Evolutionary conservation across 2,113 vertebrate species (phyloP), one percentile per base, ranked within the genome.

Genomic region (Gobius niger): DNA sequence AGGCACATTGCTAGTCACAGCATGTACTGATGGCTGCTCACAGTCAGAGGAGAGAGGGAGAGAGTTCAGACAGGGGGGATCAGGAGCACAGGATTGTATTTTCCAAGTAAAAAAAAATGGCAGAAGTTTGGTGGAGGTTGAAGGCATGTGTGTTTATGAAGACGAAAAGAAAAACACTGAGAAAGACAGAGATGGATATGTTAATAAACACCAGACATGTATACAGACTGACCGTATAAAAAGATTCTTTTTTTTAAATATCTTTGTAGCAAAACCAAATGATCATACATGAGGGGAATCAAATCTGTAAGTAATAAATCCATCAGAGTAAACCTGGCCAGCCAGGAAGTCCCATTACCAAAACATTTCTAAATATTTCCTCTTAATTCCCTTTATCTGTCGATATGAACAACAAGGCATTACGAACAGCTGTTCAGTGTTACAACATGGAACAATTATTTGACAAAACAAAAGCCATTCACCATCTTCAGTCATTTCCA

Each of bases 281-380:
- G 40, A 56, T 14, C 16, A 81, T 70, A 49, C 61, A 64, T 68
- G n/a, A 65, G 50, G 52, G 24, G n/a, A 53, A 6, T 49, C 41
- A 63, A 46, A 68, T 8, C 59, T 54, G 62, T 85, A 44, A 80
- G 7, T 68, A 64, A 61, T 71, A 59, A 67, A 66, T 82, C 60
- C 51, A 50, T 79, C 50, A 77, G 62, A 11, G 68, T 76, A 86
- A 84, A 80, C 88, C 92, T 86, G 93, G 91, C 92, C 93, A 82
- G 93, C 93, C 92, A 93, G 92, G 73, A 79, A 75, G 76, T 70
- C 81, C 79, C 64, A 74, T 67, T 70, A 34, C 74, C 19, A 14
- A 1, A 16, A 72, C 72, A 77, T 53, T 77, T 70, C 66, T 70
- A 65, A 56, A 59, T 6, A 64, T 54, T 78, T 66, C 52, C 54